Percentiles rank a stretch among this genome's conserved stretches.
Evolutionary conservation across 2,888 invertebrate genomes (phyloP).

Genomic region (Cordilura impudica): DNA sequence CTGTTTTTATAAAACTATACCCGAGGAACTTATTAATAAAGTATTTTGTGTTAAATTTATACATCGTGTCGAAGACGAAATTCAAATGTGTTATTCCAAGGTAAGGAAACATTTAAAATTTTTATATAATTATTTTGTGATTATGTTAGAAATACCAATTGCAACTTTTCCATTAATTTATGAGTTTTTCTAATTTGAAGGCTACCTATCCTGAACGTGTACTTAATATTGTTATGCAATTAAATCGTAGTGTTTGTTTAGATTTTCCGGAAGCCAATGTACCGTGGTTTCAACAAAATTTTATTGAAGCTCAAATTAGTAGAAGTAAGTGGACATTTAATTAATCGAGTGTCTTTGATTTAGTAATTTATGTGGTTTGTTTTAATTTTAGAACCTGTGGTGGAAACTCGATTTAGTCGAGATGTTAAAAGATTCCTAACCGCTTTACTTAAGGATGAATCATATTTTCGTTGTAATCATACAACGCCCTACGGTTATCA

Average conservation of each 20-base stretch:
- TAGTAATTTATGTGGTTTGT: neutral
- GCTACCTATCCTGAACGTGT: slow-evolving; percentile 80
- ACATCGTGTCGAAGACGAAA: slow-evolving; percentile 81
- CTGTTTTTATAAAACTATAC: slow-evolving; percentile 79
- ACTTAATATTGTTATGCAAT: slow-evolving; percentile 80
- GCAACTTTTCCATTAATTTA: neutral
- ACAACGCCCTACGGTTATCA: slow-evolving; percentile 77
- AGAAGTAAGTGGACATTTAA: slow-evolving; percentile 73
- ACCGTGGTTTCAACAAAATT: slow-evolving; percentile 84
- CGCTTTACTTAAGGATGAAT: slow-evolving; percentile 70
- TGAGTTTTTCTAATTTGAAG: slow-evolving; percentile 73
- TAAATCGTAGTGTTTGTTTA: slow-evolving; percentile 82
- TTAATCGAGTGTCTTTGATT: neutral
- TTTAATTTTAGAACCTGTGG: slow-evolving; percentile 64
- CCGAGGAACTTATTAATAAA: slow-evolving; percentile 79
- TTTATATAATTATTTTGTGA: neutral
- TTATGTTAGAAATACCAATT: neutral
- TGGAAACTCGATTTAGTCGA: slow-evolving; percentile 65
- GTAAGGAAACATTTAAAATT: slow-evolving; percentile 68
- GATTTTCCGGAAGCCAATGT: slow-evolving; percentile 82
- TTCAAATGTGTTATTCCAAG: slow-evolving; percentile 80
- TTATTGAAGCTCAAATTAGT: slow-evolving; percentile 79
- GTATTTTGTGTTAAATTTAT: slow-evolving; percentile 82
- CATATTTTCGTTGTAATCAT: slow-evolving; percentile 74
- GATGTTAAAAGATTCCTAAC: slow-evolving; percentile 70